Evolutionary conservation across 92 coral and sea anemone species (phyloP).

Genomic region (Siderastrea radians): DNA sequence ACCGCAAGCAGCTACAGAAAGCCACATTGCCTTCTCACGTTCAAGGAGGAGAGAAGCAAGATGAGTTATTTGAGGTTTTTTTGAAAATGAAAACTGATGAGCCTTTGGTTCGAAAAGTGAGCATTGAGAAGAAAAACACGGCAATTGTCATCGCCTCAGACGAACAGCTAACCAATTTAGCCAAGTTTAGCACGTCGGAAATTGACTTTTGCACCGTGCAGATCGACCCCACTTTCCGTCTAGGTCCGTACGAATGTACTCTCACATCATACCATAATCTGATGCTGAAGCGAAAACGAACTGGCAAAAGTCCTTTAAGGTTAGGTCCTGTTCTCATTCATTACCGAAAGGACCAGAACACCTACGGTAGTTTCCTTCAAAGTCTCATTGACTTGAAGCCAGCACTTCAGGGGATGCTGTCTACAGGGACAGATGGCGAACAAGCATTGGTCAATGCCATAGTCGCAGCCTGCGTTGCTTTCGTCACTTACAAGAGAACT

Average conservation of each 20-base stretch:
- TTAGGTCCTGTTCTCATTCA: background rate
- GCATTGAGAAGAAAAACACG: constrained; percentile 32
- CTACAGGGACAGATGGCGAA: constrained; percentile 1
- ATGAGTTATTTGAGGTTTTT: constrained; percentile 47
- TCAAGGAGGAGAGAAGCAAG: constrained; percentile 45
- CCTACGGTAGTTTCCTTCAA: background rate
- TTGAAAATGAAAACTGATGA: constrained; percentile 55
- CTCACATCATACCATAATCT: constrained; percentile 42
- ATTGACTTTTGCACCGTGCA: constrained; percentile 48
- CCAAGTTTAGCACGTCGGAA: constrained; percentile 42
- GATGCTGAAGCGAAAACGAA: constrained; percentile 18
- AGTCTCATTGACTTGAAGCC: background rate
- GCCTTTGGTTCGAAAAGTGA: constrained; percentile 38
- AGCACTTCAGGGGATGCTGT: background rate
- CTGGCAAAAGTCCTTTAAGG: constrained; percentile 31
- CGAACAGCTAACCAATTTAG: constrained; percentile 29
- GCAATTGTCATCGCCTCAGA: constrained; percentile 31
- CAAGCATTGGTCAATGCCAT: background rate
- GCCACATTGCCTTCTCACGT: constrained; percentile 28
- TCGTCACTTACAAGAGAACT: background rate
- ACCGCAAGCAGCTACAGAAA: constrained; percentile 26
- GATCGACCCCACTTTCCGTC: constrained; percentile 50
- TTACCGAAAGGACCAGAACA: background rate
- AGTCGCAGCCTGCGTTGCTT: background rate
- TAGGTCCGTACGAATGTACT: constrained; percentile 60